phyloP scores from a whole-genome alignment of 2,888 invertebrate species.

The Xiphydria camelus region DNA sequence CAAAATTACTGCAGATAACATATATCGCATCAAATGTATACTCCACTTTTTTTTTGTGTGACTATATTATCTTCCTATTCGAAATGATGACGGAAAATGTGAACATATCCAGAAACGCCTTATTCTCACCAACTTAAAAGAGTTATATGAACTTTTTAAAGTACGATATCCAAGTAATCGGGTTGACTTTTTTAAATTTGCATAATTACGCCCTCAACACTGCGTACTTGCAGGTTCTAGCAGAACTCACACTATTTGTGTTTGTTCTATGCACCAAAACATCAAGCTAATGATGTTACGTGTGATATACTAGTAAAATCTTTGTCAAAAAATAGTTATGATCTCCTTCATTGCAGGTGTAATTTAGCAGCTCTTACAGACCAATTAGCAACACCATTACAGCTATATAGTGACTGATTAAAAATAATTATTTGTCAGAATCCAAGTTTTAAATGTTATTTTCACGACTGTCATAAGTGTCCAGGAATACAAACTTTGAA shows the following conservation, averaged over 20 bases:
- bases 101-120: constrained; percentile 18
- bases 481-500: constrained; percentile 1
- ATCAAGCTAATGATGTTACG: constrained; percentile 27
- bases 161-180: constrained; percentile 9
- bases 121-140: constrained; percentile 20
- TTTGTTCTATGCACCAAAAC: constrained; percentile 28
- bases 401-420: constrained; percentile 14
- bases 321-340: constrained; percentile 2
- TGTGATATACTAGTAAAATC: constrained; percentile 5
- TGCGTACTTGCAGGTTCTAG: constrained; percentile 26
- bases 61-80: constrained; percentile 19
- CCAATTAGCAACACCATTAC: background rate
- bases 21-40: no score
- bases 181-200: constrained; percentile 27
- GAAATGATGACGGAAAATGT: constrained; percentile 15
- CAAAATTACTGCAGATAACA: no score
- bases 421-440: constrained; percentile 11
- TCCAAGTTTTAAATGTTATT: constrained; percentile 8
- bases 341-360: background rate
- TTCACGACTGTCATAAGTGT: constrained; percentile 12
- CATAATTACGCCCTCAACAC: constrained; percentile 21
- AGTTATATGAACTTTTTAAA: constrained; percentile 19
- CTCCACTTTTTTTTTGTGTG: no score
- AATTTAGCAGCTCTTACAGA: background rate
- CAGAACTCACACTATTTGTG: constrained; percentile 30